Evolutionary conservation across 2,113 vertebrate genomes (phyloP).

Genomic region (Phyllostomus hastatus): DNA sequence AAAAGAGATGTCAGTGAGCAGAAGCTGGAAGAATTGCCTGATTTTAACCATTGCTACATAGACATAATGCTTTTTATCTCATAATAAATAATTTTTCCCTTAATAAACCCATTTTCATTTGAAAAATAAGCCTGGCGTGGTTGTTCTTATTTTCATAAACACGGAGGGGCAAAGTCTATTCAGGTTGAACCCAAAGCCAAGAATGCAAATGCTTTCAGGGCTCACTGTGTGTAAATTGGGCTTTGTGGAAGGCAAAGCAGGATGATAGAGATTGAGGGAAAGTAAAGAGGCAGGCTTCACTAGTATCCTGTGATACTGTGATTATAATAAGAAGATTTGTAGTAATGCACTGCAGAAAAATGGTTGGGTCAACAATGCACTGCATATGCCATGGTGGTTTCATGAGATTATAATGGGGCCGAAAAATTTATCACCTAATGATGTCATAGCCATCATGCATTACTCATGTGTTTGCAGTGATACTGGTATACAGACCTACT

Average conservation of each 20-base stretch:
- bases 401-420: background rate
- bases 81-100: background rate
- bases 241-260: background rate
- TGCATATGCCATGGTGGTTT: background rate
- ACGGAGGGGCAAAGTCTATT: background rate
- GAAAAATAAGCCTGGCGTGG: background rate
- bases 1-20: background rate
- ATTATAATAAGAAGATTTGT: background rate
- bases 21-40: background rate
- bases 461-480: background rate
- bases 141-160: background rate
- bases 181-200: background rate
- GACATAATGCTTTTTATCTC: background rate
- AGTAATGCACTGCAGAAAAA: background rate
- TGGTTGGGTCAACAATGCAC: background rate
- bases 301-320: background rate
- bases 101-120: background rate
- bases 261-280: background rate
- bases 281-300: background rate
- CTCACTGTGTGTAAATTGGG: background rate
- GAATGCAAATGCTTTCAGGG: background rate
- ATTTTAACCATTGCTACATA: background rate
- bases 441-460: background rate
- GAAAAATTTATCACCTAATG: background rate
- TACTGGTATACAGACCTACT: background rate